Percentiles rank a stretch among this genome's conserved stretches.
These are phyloP conservation scores for Polymixis lichenea DNA, from an alignment of 2,888 invertebrate genomes.

Conservation along the genomic window DNA sequence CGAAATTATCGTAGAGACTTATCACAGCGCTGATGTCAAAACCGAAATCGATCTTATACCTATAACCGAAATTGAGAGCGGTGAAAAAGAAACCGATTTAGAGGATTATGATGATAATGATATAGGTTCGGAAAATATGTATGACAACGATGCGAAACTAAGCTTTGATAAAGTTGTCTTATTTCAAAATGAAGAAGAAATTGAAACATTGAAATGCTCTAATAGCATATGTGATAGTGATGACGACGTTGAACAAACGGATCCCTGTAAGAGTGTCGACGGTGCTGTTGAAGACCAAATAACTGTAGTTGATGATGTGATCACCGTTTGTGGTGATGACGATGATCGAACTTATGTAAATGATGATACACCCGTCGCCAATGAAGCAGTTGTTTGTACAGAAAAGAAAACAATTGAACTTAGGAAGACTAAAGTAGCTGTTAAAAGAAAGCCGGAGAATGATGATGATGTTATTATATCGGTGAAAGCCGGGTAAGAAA, in stretches of 20 bases:
- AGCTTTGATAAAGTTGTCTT: slow-evolving; percentile 12
- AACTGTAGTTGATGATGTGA: background rate
- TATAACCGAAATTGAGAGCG: slow-evolving; percentile 20
- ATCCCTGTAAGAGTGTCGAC: background rate
- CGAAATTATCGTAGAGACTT: slow-evolving; percentile 38
- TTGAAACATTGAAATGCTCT: background rate
- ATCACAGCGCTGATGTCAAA: background rate
- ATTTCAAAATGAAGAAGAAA: slow-evolving; percentile 6
- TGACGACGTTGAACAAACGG: background rate
- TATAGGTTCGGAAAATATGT: background rate
- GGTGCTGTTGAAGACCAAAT: background rate
- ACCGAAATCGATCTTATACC: slow-evolving; percentile 41
- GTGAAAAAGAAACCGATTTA: slow-evolving; percentile 60
- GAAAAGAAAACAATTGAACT: background rate
- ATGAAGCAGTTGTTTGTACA: background rate
- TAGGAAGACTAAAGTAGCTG: background rate
- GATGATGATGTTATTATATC: background rate
- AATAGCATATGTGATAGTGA: background rate
- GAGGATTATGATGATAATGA: background rate
- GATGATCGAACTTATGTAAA: background rate
- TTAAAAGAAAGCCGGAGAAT: background rate
- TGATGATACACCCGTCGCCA: background rate
- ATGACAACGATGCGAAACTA: background rate
- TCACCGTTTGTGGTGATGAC: background rate
- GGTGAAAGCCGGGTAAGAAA: slow-evolving; percentile 26